Base-by-base conservation (phyloP, 2,797 vertebrate genomes). In the Thalassophryne amazonica region DNA sequence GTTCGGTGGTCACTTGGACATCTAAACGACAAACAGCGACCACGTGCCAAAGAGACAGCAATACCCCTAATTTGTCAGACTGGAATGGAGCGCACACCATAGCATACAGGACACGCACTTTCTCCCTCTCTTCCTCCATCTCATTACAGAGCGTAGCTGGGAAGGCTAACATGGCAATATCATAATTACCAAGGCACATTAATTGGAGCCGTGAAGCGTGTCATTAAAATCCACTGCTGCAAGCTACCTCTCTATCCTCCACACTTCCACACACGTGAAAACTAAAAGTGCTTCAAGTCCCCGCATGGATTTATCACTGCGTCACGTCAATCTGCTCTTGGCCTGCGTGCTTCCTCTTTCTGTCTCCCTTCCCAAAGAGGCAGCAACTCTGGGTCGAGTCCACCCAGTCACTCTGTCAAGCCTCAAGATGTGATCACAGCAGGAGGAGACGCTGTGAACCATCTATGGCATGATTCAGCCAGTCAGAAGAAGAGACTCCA, bases 1-100 rank as follows among this genome's bases (percentile, higher is more conserved):
- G 55, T 70, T 64, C n/a, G n/a, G n/a, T 58, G 63, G 75, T 85
- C 71, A 76, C 67, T 38, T 62, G 40, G 76, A 81, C 73, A 63
- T 68, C 62, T 57, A 61, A 50, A 80, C 78, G 74, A 86, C 81
- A 87, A 76, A 83, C 57, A 62, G 40, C 69, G 69, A 49, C 67
- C 60, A 29, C 59, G 58, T 61, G 79, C 81, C 75, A 76, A 73
- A 14, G 57, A 66, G 74, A 77, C 72, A 2, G 42, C 9, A 1
- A 69, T 83, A 69, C 51, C 40, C 48, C 76, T 61, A 56, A 80
- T 47, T 43, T 52, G 64, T 82, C 69, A 75, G 40, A 48, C 33
- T 62, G 51, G 23, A 61, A 64, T 65, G 71, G 69, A 48, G 36
- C 48, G 38, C 19, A 6, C 41, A 16, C 34, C n/a, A 53, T 1